Evolutionary conservation across 2,113 vertebrate species (phyloP).

Genomic region (Cardinalis cardinalis): DNA sequence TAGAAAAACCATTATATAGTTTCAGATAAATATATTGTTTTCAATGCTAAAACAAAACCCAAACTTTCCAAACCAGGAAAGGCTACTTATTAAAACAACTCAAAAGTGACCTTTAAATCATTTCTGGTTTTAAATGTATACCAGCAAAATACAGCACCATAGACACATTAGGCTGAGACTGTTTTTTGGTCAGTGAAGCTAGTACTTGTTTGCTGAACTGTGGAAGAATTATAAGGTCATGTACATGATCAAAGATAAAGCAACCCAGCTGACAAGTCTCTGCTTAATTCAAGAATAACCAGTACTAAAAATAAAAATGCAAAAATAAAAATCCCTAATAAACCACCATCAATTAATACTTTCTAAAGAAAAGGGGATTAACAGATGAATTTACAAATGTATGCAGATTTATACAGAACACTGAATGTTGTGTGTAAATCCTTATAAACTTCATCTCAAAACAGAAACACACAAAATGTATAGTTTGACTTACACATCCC

Average conservation of each 20-base stretch:
- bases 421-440: constrained; percentile 70
- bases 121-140: constrained; percentile 66
- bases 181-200: constrained; percentile 73
- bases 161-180: constrained; percentile 65
- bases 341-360: constrained; percentile 42
- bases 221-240: constrained; percentile 68
- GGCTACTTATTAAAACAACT: constrained; percentile 62
- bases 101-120: constrained; percentile 55
- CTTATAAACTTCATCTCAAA: constrained; percentile 64
- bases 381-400: constrained; percentile 66
- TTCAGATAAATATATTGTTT: constrained; percentile 68
- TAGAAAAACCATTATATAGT: constrained; percentile 39
- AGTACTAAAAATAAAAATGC: constrained; percentile 59
- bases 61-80: constrained; percentile 52
- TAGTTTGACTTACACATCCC: constrained; percentile 73
- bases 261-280: constrained; percentile 71
- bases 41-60: constrained; percentile 49
- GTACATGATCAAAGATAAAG: constrained; percentile 67
- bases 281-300: constrained; percentile 75
- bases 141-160: constrained; percentile 74
- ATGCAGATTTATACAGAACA: constrained; percentile 74
- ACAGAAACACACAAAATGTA: constrained; percentile 71
- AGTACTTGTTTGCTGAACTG: constrained; percentile 75
- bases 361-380: constrained; percentile 54
- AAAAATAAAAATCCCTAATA: constrained; percentile 21